Percentiles rank a stretch among this genome's conserved stretches.
Conservation (phyloP, 2,797 vertebrate species). For the Notoglanidium macrostoma region DNA sequence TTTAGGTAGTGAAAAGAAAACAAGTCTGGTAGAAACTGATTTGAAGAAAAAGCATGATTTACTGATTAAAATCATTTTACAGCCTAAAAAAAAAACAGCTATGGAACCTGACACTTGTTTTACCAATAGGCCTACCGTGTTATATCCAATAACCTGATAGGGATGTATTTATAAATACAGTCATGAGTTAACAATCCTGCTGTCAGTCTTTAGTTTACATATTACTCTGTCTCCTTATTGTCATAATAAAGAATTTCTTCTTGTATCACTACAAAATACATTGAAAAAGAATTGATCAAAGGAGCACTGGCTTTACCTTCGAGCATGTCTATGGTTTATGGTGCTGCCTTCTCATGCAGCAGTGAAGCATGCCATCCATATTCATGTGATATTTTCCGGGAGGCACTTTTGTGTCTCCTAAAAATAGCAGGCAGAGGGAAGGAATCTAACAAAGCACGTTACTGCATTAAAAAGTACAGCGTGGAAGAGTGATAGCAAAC, state of each 20-base stretch:
- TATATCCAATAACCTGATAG: background rate
- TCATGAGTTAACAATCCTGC: conserved; percentile 9
- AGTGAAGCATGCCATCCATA: conserved; percentile 79
- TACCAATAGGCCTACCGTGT: no score
- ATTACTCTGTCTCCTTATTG: conserved; percentile 36
- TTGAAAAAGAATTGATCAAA: conserved; percentile 32
- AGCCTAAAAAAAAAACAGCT: background rate
- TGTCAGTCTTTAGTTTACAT: conserved; percentile 26
- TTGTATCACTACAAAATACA: background rate
- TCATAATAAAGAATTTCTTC: conserved; percentile 44
- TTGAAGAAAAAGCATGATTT: background rate
- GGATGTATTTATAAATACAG: background rate
- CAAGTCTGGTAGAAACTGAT: background rate
- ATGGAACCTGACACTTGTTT: background rate
- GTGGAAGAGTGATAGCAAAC: conserved; percentile 71
- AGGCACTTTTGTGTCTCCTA: conserved; percentile 82
- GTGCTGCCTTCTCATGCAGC: conserved; percentile 69
- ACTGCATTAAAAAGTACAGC: conserved; percentile 64
- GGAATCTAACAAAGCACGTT: conserved; percentile 72
- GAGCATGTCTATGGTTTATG: conserved; percentile 73
- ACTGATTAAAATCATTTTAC: background rate
- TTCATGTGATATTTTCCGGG: conserved; percentile 81
- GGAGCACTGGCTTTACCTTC: conserved; percentile 64
- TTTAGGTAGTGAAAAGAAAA: background rate
- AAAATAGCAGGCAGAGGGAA: conserved; percentile 80